Base-by-base conservation (phyloP, 2,888 invertebrate genomes). In the Euproctis similis region DNA sequence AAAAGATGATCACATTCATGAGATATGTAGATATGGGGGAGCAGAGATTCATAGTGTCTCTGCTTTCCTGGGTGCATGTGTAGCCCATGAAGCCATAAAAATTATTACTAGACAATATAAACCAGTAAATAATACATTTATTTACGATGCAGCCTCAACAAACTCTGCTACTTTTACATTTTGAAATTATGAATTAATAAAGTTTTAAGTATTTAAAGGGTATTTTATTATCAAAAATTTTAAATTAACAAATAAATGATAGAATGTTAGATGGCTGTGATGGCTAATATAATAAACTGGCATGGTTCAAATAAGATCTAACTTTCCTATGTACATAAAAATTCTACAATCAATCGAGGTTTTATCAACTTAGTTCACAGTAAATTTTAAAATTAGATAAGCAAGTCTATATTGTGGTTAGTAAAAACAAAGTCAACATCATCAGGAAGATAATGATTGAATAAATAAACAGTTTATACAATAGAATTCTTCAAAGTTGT, bases 11-110 rank as follows among this genome's bases (percentile, higher is more conserved):
- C 92, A 93, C 57, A 90, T 97, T 14, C 97, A 97, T 73, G 98
- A 97, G 82, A 92, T 97, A 81, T 96, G 95, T 62, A 89, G 97
- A 16, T 98, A 95, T 75, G 98, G 98, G 7, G 97, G 96, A 6
- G 90, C 94, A 6, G 98, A 99, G 75, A 84, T 98, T 35, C 98
- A 98, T 72, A 93, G 96, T 14, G 90, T 98, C 7, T 96, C 98
- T 7, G 93, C 98, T 4, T 95, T 94, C 64, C 84, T 97, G 44
- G 92, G 91, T 39, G 98, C 98, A 2, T 93, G 96, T 65, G 93
- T 94, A 12, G 97, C 98, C 4, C 98, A 99, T 62, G 98, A 98
- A 86, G 91, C 92, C 3, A 96, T 98, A 42, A 99, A 99, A 85
- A 86, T 99, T 32, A 88, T 98, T 30, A 98, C 98, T 2, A 90